A percentile compares a stretch with the other conserved stretches of the same genome.
phyloP scores from a whole-genome alignment of 2,888 invertebrate genomes.

The Leptinotarsa juncta region DNA sequence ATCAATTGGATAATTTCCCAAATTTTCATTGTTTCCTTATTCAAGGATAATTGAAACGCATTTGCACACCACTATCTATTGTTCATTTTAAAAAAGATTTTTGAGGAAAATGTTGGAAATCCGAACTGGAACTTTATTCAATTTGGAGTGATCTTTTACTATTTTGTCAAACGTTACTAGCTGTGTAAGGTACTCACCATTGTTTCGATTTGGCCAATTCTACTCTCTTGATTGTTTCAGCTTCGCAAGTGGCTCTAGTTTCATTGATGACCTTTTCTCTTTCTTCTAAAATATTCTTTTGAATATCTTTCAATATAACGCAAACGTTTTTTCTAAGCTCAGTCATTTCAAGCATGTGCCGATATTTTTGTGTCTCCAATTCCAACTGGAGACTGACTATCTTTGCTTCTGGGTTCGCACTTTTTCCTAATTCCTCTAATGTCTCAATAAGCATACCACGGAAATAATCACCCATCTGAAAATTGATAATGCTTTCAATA shows the following conservation, averaged over 20 bases:
- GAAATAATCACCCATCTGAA: constrained; percentile 77
- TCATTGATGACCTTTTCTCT: constrained; percentile 75
- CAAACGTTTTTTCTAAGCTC: constrained; percentile 67
- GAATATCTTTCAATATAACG: constrained; percentile 61
- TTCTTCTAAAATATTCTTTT: constrained; percentile 68
- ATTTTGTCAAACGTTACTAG: too few relatives aligned
- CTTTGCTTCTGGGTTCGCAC: constrained; percentile 70
- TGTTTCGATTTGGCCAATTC: constrained; percentile 87
- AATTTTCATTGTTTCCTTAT: too few relatives aligned
- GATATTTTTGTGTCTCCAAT: constrained; percentile 77
- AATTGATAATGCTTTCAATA: constrained; percentile 22
- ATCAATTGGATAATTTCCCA: too few relatives aligned
- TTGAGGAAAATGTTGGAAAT: too few relatives aligned
- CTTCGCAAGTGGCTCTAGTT: constrained; percentile 74
- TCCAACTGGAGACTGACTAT: constrained; percentile 74
- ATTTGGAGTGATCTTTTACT: too few relatives aligned
- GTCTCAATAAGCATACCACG: constrained; percentile 77
- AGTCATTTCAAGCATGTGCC: constrained; percentile 79
- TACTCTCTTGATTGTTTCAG: constrained; percentile 78
- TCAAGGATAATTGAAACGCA: too few relatives aligned
- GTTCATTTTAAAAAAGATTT: too few relatives aligned
- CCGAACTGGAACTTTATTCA: too few relatives aligned
- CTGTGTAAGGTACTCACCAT: constrained; percentile 70
- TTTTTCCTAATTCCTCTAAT: constrained; percentile 72
- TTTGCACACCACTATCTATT: too few relatives aligned